A percentile compares a stretch with the other conserved stretches of the same genome.
These are phyloP conservation scores for Gymnodraco acuticeps DNA, from an alignment of 2,797 vertebrate species.

Conservation along the genomic window DNA sequence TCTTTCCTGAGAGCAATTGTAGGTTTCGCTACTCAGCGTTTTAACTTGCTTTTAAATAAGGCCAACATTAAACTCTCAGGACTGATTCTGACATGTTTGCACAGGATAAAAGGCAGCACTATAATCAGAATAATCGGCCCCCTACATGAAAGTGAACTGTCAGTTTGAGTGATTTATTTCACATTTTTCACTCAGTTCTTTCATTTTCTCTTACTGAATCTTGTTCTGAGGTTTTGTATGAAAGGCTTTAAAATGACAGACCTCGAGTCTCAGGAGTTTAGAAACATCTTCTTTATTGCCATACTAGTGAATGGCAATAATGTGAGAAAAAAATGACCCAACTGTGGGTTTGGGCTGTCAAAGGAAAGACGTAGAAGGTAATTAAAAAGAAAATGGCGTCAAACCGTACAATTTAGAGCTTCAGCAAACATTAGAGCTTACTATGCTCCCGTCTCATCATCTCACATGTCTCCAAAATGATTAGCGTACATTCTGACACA, in stretches of 20 bases:
- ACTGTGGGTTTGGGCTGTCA: background rate
- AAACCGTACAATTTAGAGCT: background rate
- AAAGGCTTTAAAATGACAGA: background rate
- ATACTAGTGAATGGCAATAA: background rate
- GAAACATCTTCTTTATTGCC: background rate
- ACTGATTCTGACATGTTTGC: background rate
- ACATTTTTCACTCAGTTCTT: background rate
- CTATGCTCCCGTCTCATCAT: background rate
- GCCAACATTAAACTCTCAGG: background rate
- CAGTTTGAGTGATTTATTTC: background rate
- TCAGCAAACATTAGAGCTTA: background rate
- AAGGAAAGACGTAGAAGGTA: background rate
- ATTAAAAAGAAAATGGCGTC: background rate
- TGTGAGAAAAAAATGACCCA: background rate
- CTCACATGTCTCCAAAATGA: slow-evolving; percentile 12
- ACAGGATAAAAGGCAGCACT: background rate
- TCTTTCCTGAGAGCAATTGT: background rate
- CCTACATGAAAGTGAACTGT: too few relatives aligned
- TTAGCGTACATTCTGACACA: background rate
- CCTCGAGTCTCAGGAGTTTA: background rate
- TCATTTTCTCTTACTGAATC: background rate
- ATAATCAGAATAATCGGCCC: background rate
- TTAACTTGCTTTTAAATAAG: background rate
- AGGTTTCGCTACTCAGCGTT: background rate
- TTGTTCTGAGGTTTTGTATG: background rate